Evolutionary conservation across 2,797 vertebrate genomes (phyloP), one percentile per base, ranked within the genome.

Genomic region (Acipenser transmontanus): DNA sequence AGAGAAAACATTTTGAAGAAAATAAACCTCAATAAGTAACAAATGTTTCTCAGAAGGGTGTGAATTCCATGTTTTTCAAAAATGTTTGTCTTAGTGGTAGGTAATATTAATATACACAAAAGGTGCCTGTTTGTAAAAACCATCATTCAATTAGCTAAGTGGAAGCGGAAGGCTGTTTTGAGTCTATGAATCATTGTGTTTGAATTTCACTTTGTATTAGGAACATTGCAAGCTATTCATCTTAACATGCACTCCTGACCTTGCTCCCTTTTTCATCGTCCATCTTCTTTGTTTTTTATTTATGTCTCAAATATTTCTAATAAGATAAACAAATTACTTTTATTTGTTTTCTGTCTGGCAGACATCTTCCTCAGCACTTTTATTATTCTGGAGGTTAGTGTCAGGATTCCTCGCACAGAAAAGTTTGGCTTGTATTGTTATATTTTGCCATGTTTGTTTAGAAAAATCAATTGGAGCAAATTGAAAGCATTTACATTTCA

Each of bases 301-400:
- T 82, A 68, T 81, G 87, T 86, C 83, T 77, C 74, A 74, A 81
- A 81, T 77, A 73, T 77, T 82, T 69, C 72, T 63, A 72, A 85
- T 84, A 83, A 84, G 84, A 88, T 88, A 84, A 88, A 81, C 76
- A 78, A 71, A 68, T 66, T 1, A 49, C 71, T 75, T 65, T 70
- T 73, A 69, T 71, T 80, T 80, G 71, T 69, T 69, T 73, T 68
- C 72, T 85, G 81, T 66, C 70, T 54, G 57, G 76, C 72, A 78
- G 75, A 68, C 69, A 74, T 73, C 74, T 81, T 66, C 68, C 73
- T 72, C 76, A 75, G 77, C 52, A 62, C 68, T 73, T 76, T 80
- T 77, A 71, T 79, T 57, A 76, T 71, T 65, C 61, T 56, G 52
- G 8, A 17, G 34, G 3, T 34, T 34, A 34, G 2, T 34, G 34